These are phyloP conservation scores for Scaptomyza hsui DNA, from an alignment of 1,140 invertebrate genomes.

Conservation along the genomic window DNA sequence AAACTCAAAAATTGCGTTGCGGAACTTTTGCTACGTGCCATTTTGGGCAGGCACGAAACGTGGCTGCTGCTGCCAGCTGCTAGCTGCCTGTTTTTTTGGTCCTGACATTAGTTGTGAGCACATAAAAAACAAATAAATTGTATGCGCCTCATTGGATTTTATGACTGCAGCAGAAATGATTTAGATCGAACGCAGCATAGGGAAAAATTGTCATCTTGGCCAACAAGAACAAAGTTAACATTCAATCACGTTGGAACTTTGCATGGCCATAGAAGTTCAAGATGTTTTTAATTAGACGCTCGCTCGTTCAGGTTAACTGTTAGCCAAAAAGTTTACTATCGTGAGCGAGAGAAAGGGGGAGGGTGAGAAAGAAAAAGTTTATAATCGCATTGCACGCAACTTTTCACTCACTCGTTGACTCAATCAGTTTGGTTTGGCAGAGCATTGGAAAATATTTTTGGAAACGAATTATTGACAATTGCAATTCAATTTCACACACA, in stretches of 20 bases:
- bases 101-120: constrained; percentile 72
- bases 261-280: constrained; percentile 26
- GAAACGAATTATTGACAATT: constrained; percentile 80
- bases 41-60: constrained; percentile 62
- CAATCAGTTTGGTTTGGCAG: constrained; percentile 58
- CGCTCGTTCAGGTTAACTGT: constrained; percentile 7
- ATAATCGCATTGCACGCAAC: constrained; percentile 61
- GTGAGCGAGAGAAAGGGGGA: background rate
- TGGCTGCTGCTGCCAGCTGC: constrained; percentile 54
- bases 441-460: constrained; percentile 60
- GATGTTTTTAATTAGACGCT: constrained; percentile 50
- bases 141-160: constrained; percentile 77
- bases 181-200: constrained; percentile 34
- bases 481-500: constrained; percentile 81
- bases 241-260: constrained; percentile 31
- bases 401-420: constrained; percentile 54
- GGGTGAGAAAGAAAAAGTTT: constrained; percentile 40
- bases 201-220: constrained; percentile 24
- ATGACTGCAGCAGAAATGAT: constrained; percentile 81
- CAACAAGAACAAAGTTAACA: constrained; percentile 17
- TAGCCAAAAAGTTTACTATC: constrained; percentile 19
- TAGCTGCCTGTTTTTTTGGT: constrained; percentile 4
- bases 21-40: constrained; percentile 75
- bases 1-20: constrained; percentile 75
- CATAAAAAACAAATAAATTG: constrained; percentile 81